phyloP scores from a whole-genome alignment of 2,797 vertebrate species.

The Pseudochirops cupreus region DNA sequence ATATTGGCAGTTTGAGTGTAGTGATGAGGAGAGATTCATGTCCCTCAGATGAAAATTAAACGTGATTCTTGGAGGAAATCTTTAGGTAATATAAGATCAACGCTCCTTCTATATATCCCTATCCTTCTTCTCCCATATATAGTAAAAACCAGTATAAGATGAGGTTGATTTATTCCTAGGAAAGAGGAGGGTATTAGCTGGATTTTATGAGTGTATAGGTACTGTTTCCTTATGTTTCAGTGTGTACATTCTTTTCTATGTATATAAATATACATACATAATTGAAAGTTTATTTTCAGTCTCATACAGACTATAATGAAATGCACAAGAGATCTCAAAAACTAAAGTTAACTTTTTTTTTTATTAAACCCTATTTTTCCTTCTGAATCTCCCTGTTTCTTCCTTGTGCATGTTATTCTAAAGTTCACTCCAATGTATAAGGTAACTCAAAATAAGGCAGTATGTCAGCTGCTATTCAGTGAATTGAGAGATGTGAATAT shows the following conservation, averaged over 20 bases:
- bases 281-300: conserved; percentile 21
- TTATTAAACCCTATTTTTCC: background rate
- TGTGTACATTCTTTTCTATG: conserved; percentile 22
- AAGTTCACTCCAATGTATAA: background rate
- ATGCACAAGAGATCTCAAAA: background rate
- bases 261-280: conserved; percentile 29
- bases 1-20: conserved; percentile 4
- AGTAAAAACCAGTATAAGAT: background rate
- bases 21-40: conserved; percentile 39
- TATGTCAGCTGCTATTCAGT: background rate
- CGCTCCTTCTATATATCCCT: background rate
- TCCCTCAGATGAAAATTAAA: conserved; percentile 36
- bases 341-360: background rate
- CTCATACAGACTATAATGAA: conserved; percentile 22
- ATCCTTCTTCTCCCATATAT: background rate
- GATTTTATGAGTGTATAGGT: background rate
- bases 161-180: conserved; percentile 52
- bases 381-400: background rate
- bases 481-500: background rate
- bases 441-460: background rate
- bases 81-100: conserved; percentile 19
- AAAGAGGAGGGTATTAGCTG: background rate
- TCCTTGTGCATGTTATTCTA: background rate
- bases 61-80: conserved; percentile 3
- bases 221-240: background rate